phyloP scores from a whole-genome alignment of 2,888 invertebrate species.

The Andrena flavipes region DNA sequence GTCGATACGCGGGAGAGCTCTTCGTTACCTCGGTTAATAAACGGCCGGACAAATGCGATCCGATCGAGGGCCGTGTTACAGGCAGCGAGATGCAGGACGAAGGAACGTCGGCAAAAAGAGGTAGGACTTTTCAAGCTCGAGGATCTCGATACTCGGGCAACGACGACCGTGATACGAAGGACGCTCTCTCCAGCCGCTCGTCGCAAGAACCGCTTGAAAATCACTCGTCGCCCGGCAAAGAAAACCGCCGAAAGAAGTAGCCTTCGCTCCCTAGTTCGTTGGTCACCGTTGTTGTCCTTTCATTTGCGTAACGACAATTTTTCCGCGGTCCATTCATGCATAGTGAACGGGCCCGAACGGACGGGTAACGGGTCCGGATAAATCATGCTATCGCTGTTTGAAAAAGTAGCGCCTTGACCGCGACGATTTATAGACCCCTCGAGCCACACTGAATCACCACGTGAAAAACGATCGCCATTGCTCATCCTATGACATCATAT shows the following conservation, averaged over 20 bases:
- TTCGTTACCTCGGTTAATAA: slow-evolving; percentile 22
- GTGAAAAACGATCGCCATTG: neutral
- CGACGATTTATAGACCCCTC: slow-evolving; percentile 17
- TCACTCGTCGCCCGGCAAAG: slow-evolving; percentile 36
- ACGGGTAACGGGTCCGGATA: neutral
- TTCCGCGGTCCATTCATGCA: slow-evolving; percentile 38
- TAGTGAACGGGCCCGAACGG: neutral
- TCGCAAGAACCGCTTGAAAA: slow-evolving; percentile 60
- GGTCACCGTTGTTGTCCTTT: slow-evolving; percentile 60
- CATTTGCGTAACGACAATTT: slow-evolving; percentile 58
- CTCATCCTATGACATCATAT: neutral
- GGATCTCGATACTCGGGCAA: slow-evolving; percentile 30
- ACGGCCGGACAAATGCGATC: slow-evolving; percentile 17
- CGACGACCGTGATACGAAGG: slow-evolving; percentile 65
- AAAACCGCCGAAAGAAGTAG: slow-evolving; percentile 61
- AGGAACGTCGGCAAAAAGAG: slow-evolving; percentile 42
- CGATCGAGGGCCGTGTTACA: slow-evolving; percentile 22
- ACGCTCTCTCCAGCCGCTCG: slow-evolving; percentile 36
- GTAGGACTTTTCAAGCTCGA: slow-evolving; percentile 42
- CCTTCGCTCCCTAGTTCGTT: slow-evolving; percentile 71
- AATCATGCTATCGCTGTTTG: slow-evolving; percentile 7
- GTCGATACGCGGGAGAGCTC: slow-evolving; percentile 11
- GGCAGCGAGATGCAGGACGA: slow-evolving; percentile 15
- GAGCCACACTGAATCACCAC: slow-evolving; percentile 11
- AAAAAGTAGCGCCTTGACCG: slow-evolving; percentile 4